Evolutionary conservation across 1,140 invertebrate genomes (phyloP), one percentile per base, ranked within the genome.

Genomic region (Sycobia sp.): DNA sequence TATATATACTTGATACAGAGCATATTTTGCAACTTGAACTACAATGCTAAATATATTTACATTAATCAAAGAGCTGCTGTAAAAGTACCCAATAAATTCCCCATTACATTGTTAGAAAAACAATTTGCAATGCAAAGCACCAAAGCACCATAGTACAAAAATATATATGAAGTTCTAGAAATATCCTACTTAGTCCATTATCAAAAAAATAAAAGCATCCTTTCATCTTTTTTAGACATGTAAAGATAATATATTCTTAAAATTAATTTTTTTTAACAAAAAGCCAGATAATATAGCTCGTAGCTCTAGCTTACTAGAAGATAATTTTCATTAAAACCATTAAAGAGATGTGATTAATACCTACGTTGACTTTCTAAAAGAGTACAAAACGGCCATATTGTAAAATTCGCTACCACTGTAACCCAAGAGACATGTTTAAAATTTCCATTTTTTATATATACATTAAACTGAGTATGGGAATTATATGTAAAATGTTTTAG

Each of bases 51-150:
- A 53, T 60, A 7, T 53, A 62, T 61, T 3, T 46, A 55, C 13
- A 54, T 36, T 55, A 8, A 27, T 18, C 39, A 32, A 43, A 27
- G 5, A 43, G 46, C 13, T 39, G 23, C 23, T 3, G 16, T 27
- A 59, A 49, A 5, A 61, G 38, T 53, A 49, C 38, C 58, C 58
- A 55, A 51, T 43, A 22, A 41, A 64, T 13, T 20, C 16, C 55
- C 55, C 53, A 10, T 64, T 58, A 56, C 34, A 72, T 74, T 79
- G 76, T 79, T 79, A 79, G 77, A 79, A 79, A 79, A 79, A 79
- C 77, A 79, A 79, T 79, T 79, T 76, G 69, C 68, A 69, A 67
- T 56, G 29, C 46, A 47, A 58, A 62, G 50, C 55, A 16, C 20
- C 25, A 56, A 62, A 56, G 43, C 46, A 62, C 53, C 58, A 23